Conservation (phyloP, 2,113 vertebrate genomes). For the Eubucco bourcierii region DNA sequence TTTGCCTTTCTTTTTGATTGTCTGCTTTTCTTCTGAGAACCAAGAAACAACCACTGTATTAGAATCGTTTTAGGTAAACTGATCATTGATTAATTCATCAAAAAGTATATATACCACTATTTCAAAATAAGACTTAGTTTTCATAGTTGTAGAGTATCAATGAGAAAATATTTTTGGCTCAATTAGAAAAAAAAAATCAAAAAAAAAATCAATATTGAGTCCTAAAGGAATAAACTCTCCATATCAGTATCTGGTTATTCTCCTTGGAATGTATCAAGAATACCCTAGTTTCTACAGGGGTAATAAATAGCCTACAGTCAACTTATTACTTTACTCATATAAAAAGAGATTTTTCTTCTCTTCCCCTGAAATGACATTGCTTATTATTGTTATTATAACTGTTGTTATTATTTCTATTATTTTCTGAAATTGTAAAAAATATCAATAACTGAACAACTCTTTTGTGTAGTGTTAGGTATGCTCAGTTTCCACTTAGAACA, state of each 20-base stretch:
- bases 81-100: not conserved
- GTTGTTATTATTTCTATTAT: not conserved
- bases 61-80: not conserved
- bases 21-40: not conserved
- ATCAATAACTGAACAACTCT: not conserved
- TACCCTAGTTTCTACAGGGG: not conserved
- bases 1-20: not conserved
- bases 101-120: not conserved
- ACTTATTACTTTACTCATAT: not conserved
- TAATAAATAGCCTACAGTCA: not conserved
- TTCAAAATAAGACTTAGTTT: not conserved
- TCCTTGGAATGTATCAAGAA: not conserved
- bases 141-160: not conserved
- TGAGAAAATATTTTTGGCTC: not conserved
- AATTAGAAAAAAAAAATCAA: not conserved
- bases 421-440: not conserved
- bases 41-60: not conserved
- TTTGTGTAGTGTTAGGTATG: not conserved
- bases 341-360: not conserved
- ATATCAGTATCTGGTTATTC: not conserved
- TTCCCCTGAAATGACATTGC: not conserved
- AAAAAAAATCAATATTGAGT: not conserved
- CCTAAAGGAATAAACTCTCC: not conserved
- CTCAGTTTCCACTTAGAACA: not conserved
- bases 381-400: not conserved